Evolutionary conservation across 2,888 invertebrate species (phyloP), one percentile per base, ranked within the genome.

Genomic region (Emmelina monodactyla): DNA sequence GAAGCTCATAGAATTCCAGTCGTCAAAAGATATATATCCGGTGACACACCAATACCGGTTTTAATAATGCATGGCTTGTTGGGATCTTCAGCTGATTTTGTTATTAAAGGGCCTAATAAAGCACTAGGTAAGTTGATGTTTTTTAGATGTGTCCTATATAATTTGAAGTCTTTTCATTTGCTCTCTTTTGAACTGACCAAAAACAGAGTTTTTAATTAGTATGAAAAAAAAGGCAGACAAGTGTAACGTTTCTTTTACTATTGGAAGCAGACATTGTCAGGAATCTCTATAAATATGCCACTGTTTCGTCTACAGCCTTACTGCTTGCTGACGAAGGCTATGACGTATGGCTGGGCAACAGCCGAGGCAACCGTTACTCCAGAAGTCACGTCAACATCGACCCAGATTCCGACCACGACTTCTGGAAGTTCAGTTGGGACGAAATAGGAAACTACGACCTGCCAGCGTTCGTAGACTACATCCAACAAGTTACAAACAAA

Each of bases 261-360:
- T n/a, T n/a, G n/a, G n/a, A n/a, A n/a, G n/a, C n/a, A n/a, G n/a
- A n/a, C n/a, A n/a, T n/a, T n/a, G n/a, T n/a, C n/a, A n/a, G n/a
- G n/a, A n/a, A n/a, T n/a, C n/a, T n/a, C n/a, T n/a, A n/a, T n/a
- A n/a, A n/a, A n/a, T n/a, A n/a, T n/a, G n/a, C n/a, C n/a, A n/a
- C n/a, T n/a, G n/a, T n/a, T n/a, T n/a, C n/a, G n/a, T n/a, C n/a
- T n/a, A 19, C 44, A 70, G 69, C 47, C 1, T 72, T 70, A 45
- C 37, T 75, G 4, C 58, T 88, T 4, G 83, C 85, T 2, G 86
- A 88, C 40, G 67, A 75, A 29, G 86, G 87, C 11, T 88, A 84
- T 47, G 88, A 88, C 45, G 87, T 88, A 0, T 93, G 92, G 92
- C 61, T 93, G 52, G 87, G 88, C 0, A 93, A 92, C 58, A 83